These are phyloP conservation scores for Sycobia sp. DNA, from an alignment of 1,140 invertebrate species.

Conservation along the genomic window DNA sequence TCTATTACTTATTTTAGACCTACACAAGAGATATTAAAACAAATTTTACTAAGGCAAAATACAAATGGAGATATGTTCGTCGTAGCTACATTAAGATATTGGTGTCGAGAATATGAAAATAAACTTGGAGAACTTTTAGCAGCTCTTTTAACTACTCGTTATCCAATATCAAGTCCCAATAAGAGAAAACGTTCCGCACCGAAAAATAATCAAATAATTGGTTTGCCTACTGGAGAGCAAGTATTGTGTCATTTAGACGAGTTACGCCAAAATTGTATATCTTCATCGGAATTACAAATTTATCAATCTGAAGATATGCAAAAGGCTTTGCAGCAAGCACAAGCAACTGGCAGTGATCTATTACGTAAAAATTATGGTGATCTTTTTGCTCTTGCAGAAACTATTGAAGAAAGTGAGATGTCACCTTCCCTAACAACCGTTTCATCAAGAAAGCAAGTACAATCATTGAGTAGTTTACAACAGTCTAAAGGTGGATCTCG, in stretches of 20 bases:
- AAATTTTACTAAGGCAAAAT: conserved; percentile 79
- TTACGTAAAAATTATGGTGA: conserved; percentile 89
- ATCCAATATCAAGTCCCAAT: conserved; percentile 83
- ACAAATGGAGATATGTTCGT: conserved; percentile 79
- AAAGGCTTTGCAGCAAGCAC: conserved; percentile 81
- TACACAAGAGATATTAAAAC: conserved; percentile 81
- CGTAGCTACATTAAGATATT: conserved; percentile 87
- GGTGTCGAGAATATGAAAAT: conserved; percentile 90
- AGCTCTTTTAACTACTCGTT: conserved; percentile 76
- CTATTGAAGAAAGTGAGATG: conserved; percentile 73
- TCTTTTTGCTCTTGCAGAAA: conserved; percentile 87
- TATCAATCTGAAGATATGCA: conserved; percentile 87
- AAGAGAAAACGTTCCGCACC: conserved; percentile 81
- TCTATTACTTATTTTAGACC: conserved; percentile 65
- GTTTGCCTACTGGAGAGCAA: conserved; percentile 74
- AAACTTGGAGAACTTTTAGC: conserved; percentile 85
- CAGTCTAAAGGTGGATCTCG: conserved; percentile 57
- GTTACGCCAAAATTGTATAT: conserved; percentile 76
- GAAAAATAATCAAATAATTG: conserved; percentile 68
- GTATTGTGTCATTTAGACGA: conserved; percentile 91
- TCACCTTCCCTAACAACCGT: conserved; percentile 61
- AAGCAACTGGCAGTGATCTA: conserved; percentile 79
- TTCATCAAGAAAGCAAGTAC: conserved; percentile 63
- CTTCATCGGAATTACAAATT: conserved; percentile 66
- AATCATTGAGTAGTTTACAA: conserved; percentile 46